Base-by-base conservation (phyloP, 2,888 invertebrate species). In the Phyllotreta cruciferae region DNA sequence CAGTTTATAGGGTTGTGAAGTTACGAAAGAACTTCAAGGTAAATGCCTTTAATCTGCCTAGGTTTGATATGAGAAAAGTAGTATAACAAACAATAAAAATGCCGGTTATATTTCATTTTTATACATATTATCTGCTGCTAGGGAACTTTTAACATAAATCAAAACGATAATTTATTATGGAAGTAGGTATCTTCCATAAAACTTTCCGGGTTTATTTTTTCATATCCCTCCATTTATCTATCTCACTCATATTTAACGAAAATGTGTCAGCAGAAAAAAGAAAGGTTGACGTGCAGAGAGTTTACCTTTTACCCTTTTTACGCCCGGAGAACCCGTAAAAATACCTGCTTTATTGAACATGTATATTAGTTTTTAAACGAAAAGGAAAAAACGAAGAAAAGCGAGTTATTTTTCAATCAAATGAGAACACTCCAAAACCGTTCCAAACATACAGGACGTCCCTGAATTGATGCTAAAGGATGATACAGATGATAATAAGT, bases 81-180 rank as follows among this genome's bases (percentile, higher is more conserved):
- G 47, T 35, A 49, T 52, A 37, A 11, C 8, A 52, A 52, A 9
- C 36, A 37, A 52, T 37, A 52, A 52, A 52, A 52, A 52, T 36
- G 37, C 14, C 11, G 11, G 52, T 52, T 37, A 37, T 52, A 52
- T 52, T 37, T 52, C 52, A 52, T 37, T 52, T 52, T 52, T 52
- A 52, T 52, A 13, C 52, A 37, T 11, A 37, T 52, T 52, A 8
- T 37, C 52, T 52, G 11, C 52, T 52, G 8, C 13, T 52, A 37
- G 37, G 37, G 36, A 52, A 52, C 37, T 52, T 52, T 52, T 37
- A 37, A 52, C 49, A 63, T 63, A 58, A 63, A 63, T 63, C 63
- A 63, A 36, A 58, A 63, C 47, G 44, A 35, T 58, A 58, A 63
- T 63, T 63, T 63, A 63, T 63, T 9, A 52, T 52, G 52, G 36